Base-by-base conservation (phyloP, 2,888 invertebrate species). In the Cephus nigrinus region DNA sequence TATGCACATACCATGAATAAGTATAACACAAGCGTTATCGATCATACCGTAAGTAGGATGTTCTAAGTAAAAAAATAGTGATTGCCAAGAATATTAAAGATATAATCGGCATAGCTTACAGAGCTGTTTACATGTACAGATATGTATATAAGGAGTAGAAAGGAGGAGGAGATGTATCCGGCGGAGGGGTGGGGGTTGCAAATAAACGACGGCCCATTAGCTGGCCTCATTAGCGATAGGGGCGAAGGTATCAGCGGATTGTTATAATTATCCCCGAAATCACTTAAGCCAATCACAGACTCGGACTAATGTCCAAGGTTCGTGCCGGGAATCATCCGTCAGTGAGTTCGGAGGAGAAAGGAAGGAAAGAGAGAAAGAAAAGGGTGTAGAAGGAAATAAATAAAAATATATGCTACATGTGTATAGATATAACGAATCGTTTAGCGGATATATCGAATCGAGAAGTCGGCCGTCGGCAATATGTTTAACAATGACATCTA, bases 261-360 rank as follows among this genome's bases (percentile, higher is more conserved):
- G 75, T 78, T 78, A 78, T 78, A 75, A 75, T 78, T 75, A 78
- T 80, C 80, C 55, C 76, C 74, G 78, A 79, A 79, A 79, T 82
- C 79, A 68, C 79, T 72, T 76, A 75, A 75, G 78, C 75, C 78
- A 76, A 80, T 80, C 78, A 76, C 75, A 9, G 75, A 55, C 72
- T 40, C 68, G 34, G 71, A 75, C 74, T 80, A 80, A 80, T 80
- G 80, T 33, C 69, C 77, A 30, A 79, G 75, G 80, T 80, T 80
- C 80, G 80, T 80, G 80, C 69, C 74, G 68, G 36, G 75, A 33
- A 79, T 73, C 80, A 80, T 80, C 75, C 75, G 77, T 80, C 78
- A 80, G 69, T 30, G 33, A 68, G 34, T 32, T 75, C 34, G 23
- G 74, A 75, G 15, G 55, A 55, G 23, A 55, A 23, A 55, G 23